Evolutionary conservation across 2,888 invertebrate species (phyloP).

Genomic region (Drosophila siamana): DNA sequence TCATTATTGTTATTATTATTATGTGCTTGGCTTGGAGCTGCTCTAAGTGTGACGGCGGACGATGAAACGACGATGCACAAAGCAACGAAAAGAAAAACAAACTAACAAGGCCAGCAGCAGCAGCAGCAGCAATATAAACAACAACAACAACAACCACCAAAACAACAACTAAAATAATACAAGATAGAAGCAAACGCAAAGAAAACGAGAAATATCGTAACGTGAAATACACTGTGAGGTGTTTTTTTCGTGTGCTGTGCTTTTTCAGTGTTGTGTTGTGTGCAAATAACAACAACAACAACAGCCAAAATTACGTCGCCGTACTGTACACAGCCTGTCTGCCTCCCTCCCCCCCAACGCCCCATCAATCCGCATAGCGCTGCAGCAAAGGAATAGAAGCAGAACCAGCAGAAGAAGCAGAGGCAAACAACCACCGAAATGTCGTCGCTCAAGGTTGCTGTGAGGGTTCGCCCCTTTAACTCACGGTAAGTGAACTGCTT

Average conservation of each 20-base stretch:
- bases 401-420: constrained; percentile 2
- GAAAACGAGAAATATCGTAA: constrained; percentile 47
- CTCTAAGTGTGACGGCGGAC: constrained; percentile 40
- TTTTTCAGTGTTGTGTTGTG: constrained; percentile 4
- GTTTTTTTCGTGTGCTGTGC: constrained; percentile 7
- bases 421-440: constrained; percentile 85
- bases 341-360: background rate
- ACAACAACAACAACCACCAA: constrained; percentile 22
- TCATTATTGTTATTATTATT: constrained; percentile 40
- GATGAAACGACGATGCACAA: constrained; percentile 51
- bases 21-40: constrained; percentile 49
- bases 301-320: constrained; percentile 37
- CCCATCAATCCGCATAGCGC: constrained; percentile 3
- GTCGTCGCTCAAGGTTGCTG: constrained; percentile 97
- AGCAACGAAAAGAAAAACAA: constrained; percentile 70
- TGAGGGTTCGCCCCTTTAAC: constrained; percentile 95
- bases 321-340: constrained; percentile 32
- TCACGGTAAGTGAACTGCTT: constrained; percentile 88
- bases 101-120: constrained; percentile 53
- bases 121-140: constrained; percentile 27
- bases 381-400: constrained; percentile 42
- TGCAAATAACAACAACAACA: constrained; percentile 18
- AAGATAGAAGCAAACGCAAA: constrained; percentile 30
- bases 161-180: constrained; percentile 21
- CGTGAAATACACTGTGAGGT: constrained; percentile 39